A percentile compares a stretch with the other conserved stretches of the same genome.
Evolutionary conservation across 2,797 vertebrate species (phyloP).

Genomic region (Sebastolobus alascanus): DNA sequence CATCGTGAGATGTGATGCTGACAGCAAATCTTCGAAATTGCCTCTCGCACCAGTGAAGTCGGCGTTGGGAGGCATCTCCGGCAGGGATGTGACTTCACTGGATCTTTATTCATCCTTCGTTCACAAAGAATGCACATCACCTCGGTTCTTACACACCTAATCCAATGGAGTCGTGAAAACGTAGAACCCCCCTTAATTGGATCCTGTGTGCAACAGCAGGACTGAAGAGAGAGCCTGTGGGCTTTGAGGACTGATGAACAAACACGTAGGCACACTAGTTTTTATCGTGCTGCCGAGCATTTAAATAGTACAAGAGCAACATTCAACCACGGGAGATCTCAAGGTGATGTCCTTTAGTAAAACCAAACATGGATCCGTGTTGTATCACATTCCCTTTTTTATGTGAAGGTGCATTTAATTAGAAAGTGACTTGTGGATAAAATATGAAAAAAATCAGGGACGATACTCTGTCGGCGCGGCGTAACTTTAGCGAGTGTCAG

Average conservation of each 20-base stretch:
- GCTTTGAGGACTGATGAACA: background rate
- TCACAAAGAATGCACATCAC: background rate
- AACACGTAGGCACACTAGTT: too few species aligned
- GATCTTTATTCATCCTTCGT: background rate
- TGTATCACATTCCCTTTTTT: background rate
- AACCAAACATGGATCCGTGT: background rate
- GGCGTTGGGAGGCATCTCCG: accelerated
- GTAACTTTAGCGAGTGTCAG: too few species aligned
- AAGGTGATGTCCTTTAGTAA: background rate
- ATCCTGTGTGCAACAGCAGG: background rate
- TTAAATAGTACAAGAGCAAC: background rate
- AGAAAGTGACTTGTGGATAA: background rate
- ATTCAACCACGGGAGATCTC: background rate
- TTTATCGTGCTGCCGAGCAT: background rate
- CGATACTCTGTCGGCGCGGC: too few species aligned
- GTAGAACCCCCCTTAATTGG: background rate
- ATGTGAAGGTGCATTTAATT: background rate
- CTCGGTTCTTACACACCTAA: background rate
- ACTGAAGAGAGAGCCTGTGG: background rate
- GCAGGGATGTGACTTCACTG: background rate
- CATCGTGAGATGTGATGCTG: background rate
- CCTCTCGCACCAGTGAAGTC: background rate
- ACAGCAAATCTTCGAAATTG: background rate
- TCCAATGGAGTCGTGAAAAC: background rate
- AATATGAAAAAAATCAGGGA: background rate